Evolutionary conservation across 2,797 vertebrate genomes (phyloP).

Genomic region (Trachurus trachurus): DNA sequence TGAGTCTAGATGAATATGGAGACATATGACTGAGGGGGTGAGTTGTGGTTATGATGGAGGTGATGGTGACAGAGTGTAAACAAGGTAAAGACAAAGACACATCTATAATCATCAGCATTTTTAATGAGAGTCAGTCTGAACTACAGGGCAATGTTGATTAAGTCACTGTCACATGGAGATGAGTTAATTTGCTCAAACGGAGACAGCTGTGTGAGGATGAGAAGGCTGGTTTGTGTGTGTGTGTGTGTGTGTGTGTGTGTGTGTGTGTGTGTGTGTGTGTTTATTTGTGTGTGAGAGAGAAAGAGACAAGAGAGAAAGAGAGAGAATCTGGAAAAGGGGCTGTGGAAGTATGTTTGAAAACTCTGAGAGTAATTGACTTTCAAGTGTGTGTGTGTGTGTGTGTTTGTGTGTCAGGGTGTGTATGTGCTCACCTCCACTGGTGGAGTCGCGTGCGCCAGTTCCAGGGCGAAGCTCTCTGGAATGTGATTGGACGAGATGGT

Average conservation of each 20-base stretch:
- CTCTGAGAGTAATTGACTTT: slow-evolving; percentile 38
- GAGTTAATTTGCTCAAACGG: slow-evolving; percentile 67
- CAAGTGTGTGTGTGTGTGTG: slow-evolving; percentile 16
- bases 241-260: not conserved
- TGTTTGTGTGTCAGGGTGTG: slow-evolving; percentile 21
- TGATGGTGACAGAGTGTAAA: slow-evolving; percentile 75
- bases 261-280: not conserved
- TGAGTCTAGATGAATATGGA: slow-evolving; percentile 65
- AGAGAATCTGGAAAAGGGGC: slow-evolving; percentile 47
- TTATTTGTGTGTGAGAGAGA: not conserved
- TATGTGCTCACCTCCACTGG: slow-evolving; percentile 94
- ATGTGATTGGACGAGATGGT: slow-evolving; percentile 99
- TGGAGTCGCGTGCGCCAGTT: slow-evolving; percentile 95
- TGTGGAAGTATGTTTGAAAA: slow-evolving; percentile 51
- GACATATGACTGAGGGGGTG: slow-evolving; percentile 72
- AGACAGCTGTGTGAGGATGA: slow-evolving; percentile 61
- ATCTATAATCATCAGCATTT: slow-evolving; percentile 75
- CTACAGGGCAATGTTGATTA: slow-evolving; percentile 72
- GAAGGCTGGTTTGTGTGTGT: slow-evolving; percentile 7
- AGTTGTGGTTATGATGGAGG: slow-evolving; percentile 58
- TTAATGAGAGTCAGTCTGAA: slow-evolving; percentile 73
- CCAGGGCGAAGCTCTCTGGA: slow-evolving; percentile 95
- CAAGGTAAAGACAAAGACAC: slow-evolving; percentile 79
- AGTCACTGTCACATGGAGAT: slow-evolving; percentile 72
- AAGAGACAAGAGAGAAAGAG: not conserved